A percentile compares a stretch with the other conserved stretches of the same genome.
Evolutionary conservation across 2,113 vertebrate species (phyloP).

Genomic region (Cebus imitator): DNA sequence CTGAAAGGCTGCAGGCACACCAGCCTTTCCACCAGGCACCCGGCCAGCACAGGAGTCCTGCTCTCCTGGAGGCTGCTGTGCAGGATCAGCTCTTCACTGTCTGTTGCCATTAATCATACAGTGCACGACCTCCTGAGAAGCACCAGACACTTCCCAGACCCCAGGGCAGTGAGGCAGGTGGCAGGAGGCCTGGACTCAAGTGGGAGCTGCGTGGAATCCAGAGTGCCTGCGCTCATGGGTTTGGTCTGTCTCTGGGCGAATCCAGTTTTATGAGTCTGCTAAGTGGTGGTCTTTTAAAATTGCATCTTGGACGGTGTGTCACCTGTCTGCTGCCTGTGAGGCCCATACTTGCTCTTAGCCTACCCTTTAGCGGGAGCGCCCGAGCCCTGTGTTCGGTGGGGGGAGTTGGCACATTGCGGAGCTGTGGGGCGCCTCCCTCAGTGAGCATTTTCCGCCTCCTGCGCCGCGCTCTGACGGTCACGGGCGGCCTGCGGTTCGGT

Average conservation of each 20-base stretch:
- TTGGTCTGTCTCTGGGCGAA: not conserved
- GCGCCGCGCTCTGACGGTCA: not conserved
- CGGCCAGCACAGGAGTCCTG: too few relatives aligned
- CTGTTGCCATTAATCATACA: not conserved
- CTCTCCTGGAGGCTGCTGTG: too few relatives aligned
- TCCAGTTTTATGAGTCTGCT: not conserved
- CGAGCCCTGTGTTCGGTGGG: not conserved
- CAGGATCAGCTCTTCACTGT: too few relatives aligned
- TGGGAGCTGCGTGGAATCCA: not conserved
- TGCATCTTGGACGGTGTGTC: not conserved
- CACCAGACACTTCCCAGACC: not conserved
- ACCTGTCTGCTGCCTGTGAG: not conserved
- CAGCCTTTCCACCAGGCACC: not conserved
- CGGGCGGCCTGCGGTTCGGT: fast-evolving
- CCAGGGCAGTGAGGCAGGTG: not conserved
- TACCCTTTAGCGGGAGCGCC: too few relatives aligned
- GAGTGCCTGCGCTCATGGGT: not conserved
- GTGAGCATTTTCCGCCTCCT: not conserved
- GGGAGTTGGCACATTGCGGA: not conserved
- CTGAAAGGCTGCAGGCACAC: not conserved
- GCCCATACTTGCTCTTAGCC: not conserved
- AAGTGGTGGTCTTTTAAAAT: not conserved
- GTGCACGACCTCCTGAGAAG: too few relatives aligned
- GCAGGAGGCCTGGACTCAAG: not conserved
- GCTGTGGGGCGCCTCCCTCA: fast-evolving